Percentiles rank a stretch among this genome's conserved stretches.
These are phyloP conservation scores for Argya squamiceps DNA, from an alignment of 2,797 vertebrate genomes.

Conservation along the genomic window DNA sequence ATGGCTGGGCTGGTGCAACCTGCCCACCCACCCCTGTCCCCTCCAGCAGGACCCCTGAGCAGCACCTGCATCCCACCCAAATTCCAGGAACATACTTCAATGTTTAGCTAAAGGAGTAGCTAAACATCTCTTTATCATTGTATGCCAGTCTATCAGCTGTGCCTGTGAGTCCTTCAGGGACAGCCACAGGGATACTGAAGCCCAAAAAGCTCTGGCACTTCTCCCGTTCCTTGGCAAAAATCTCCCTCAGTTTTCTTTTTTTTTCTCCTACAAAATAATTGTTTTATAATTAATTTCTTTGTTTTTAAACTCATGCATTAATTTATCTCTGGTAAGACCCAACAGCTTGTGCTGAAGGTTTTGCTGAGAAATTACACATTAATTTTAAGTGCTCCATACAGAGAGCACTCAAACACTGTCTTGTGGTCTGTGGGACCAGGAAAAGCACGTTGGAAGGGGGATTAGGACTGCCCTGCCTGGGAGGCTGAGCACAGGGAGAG, in stretches of 20 bases:
- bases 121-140: not conserved
- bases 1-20: not conserved
- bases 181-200: not conserved
- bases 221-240: not conserved
- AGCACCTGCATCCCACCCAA: not conserved
- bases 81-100: not conserved
- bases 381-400: not conserved
- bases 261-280: not conserved
- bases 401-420: not conserved
- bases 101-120: not conserved
- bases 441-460: not conserved
- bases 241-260: not conserved
- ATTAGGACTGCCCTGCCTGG: not conserved
- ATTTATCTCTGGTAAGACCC: not conserved
- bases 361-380: not conserved
- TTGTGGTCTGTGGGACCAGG: not conserved
- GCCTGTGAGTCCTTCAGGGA: not conserved
- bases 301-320: not conserved
- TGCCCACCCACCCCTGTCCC: not conserved
- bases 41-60: not conserved
- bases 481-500: not conserved
- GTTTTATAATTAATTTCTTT: not conserved
- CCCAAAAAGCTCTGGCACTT: not conserved
- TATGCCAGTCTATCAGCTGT: not conserved
- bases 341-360: not conserved